These are phyloP conservation scores for Hydrotaea cyrtoneurina DNA, from an alignment of 2,888 invertebrate genomes.

Conservation along the genomic window DNA sequence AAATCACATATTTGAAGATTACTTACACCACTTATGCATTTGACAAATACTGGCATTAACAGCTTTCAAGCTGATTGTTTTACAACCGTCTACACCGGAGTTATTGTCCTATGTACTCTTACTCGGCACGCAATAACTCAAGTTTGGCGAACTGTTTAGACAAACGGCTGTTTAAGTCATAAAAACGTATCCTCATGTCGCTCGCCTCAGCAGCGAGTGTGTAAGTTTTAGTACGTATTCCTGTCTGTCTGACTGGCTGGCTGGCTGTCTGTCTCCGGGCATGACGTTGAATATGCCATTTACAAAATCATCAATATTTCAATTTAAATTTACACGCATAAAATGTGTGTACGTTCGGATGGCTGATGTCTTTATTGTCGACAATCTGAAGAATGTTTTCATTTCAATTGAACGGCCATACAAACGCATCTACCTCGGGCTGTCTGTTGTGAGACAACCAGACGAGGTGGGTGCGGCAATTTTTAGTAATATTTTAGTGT, in stretches of 20 bases:
- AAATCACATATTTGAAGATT: constrained; percentile 33
- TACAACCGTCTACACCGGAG: constrained; percentile 42
- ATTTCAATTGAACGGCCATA: constrained; percentile 54
- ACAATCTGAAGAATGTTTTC: constrained; percentile 30
- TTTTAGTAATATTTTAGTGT: not conserved
- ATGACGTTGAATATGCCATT: constrained; percentile 61
- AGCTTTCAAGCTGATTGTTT: constrained; percentile 64
- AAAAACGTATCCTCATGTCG: constrained; percentile 48
- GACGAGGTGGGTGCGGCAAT: not conserved
- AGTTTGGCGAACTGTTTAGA: constrained; percentile 33
- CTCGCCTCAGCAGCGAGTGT: constrained; percentile 9
- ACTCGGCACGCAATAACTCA: not conserved
- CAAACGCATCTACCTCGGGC: constrained; percentile 10
- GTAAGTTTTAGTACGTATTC: not conserved
- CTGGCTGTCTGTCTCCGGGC: not conserved
- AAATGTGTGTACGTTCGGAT: constrained; percentile 51
- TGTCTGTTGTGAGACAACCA: not conserved
- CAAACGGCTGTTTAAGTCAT: constrained; percentile 63
- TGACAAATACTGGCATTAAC: constrained; percentile 56
- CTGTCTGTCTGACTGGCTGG: not conserved
- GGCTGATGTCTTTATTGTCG: constrained; percentile 61
- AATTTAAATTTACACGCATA: constrained; percentile 68
- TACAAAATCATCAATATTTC: constrained; percentile 68
- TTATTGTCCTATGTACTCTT: not conserved
- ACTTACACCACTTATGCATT: not conserved